phyloP scores from a whole-genome alignment of 2,113 vertebrate species.

The Grammomys dolichurus region DNA sequence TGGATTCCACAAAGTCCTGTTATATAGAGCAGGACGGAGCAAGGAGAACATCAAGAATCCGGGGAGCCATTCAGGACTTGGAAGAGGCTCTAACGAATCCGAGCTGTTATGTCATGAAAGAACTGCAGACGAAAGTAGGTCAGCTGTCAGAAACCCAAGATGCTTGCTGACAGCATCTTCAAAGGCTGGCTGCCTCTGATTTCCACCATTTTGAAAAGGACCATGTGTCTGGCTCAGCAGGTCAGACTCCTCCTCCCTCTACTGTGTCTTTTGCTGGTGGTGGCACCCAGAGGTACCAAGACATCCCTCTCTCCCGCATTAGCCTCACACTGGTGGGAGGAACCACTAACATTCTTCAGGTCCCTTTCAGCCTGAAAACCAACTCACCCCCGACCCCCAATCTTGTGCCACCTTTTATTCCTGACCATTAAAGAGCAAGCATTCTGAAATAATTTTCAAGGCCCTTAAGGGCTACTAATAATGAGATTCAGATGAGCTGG shows the following conservation, averaged over 20 bases:
- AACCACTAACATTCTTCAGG: not conserved
- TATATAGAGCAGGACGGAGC: not conserved
- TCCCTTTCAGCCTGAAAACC: slow-evolving; percentile 15
- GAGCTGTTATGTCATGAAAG: slow-evolving; percentile 64
- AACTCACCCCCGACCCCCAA: not conserved
- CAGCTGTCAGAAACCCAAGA: slow-evolving; percentile 39
- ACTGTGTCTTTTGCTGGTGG: not conserved
- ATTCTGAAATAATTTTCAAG: slow-evolving; percentile 64
- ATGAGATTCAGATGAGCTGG: slow-evolving; percentile 73
- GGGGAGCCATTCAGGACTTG: slow-evolving; percentile 38
- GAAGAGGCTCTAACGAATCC: slow-evolving; percentile 52
- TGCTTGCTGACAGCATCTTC: slow-evolving; percentile 63
- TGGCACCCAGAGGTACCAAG: not conserved
- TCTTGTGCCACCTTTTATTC: slow-evolving; percentile 44
- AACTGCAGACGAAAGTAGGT: slow-evolving; percentile 30
- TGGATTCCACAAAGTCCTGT: not conserved
- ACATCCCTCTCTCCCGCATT: not conserved
- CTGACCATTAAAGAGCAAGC: slow-evolving; percentile 46
- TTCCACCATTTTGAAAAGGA: slow-evolving; percentile 60
- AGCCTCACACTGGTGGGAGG: not conserved
- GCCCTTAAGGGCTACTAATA: slow-evolving; percentile 72
- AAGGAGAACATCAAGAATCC: slow-evolving; percentile 40
- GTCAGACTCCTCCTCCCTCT: not conserved
- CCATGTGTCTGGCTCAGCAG: not conserved
- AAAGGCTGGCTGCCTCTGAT: slow-evolving; percentile 47